phyloP scores from a whole-genome alignment of 2,888 invertebrate genomes.

The Lepidocyrtoides sp. region DNA sequence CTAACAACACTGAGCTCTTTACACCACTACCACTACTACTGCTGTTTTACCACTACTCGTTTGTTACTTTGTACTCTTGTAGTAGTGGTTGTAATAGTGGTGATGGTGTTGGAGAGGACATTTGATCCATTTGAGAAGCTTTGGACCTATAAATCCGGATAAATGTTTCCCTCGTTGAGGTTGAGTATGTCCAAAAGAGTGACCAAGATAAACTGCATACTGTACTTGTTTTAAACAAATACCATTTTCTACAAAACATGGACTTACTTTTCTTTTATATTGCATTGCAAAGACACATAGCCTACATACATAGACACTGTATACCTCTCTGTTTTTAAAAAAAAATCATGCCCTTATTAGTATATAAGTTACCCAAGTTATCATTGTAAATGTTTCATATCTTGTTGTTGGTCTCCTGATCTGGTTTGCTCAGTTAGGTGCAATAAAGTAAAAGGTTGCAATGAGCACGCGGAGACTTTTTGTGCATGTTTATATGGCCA shows the following conservation, averaged over 20 bases:
- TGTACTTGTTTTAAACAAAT: constrained; percentile 59
- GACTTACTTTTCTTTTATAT: too few species aligned
- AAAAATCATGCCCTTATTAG: too few species aligned
- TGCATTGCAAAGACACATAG: too few species aligned
- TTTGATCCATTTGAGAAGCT: constrained; percentile 69
- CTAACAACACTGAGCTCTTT: too few species aligned
- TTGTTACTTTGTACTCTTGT: neutral
- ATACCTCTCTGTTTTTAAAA: too few species aligned
- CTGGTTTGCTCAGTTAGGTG: constrained; percentile 8
- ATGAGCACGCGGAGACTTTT: constrained; percentile 10
- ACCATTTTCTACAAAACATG: constrained; percentile 34
- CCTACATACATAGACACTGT: too few species aligned
- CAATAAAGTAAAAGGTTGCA: constrained; percentile 24
- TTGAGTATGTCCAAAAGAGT: constrained; percentile 66
- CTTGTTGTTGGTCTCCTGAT: neutral
- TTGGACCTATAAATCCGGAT: constrained; percentile 75
- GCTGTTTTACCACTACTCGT: too few species aligned
- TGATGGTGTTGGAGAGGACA: constrained; percentile 14
- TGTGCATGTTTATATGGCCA: constrained; percentile 18
- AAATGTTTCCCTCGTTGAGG: constrained; percentile 73
- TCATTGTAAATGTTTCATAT: neutral
- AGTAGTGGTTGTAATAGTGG: constrained; percentile 2
- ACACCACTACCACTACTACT: too few species aligned
- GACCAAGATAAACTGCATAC: constrained; percentile 71
- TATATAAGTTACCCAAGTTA: neutral